Evolutionary conservation across 2,797 vertebrate genomes (phyloP).

Genomic region (Sebastes glaucus): DNA sequence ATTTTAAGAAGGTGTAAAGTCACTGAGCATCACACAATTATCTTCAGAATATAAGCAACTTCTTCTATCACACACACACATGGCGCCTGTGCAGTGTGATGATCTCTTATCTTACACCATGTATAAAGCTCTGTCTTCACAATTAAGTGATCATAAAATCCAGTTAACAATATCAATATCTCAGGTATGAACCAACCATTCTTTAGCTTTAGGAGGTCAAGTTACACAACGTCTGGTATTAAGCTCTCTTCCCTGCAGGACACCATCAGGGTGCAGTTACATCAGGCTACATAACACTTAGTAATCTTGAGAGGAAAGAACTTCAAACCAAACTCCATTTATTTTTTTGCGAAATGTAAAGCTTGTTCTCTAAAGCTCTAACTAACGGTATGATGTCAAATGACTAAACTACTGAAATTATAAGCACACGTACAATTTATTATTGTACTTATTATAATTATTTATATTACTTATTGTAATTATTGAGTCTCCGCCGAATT

Average conservation of each 20-base stretch:
- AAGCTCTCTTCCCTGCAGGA: not conserved
- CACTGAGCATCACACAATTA: not conserved
- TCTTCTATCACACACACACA: not conserved
- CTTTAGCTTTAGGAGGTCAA: not conserved
- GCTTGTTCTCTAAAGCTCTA: not conserved
- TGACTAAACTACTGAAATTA: not conserved
- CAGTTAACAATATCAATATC: not conserved
- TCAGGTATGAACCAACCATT: not conserved
- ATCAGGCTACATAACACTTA: conserved; percentile 21
- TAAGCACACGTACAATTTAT: no score
- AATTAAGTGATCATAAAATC: not conserved
- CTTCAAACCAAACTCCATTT: not conserved
- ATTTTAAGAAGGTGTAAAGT: not conserved
- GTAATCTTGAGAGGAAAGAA: not conserved
- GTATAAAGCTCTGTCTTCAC: not conserved
- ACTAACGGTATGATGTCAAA: not conserved
- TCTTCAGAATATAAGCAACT: not conserved
- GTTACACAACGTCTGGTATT: not conserved
- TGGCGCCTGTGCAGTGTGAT: not conserved
- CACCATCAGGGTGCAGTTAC: not conserved
- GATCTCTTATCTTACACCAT: not conserved
- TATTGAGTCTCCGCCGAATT: not conserved
- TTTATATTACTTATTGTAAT: no score
- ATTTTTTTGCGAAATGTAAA: not conserved
- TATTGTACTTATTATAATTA: no score